Base-by-base conservation (phyloP, 2,888 invertebrate genomes). In the Apotomis turbidana region DNA sequence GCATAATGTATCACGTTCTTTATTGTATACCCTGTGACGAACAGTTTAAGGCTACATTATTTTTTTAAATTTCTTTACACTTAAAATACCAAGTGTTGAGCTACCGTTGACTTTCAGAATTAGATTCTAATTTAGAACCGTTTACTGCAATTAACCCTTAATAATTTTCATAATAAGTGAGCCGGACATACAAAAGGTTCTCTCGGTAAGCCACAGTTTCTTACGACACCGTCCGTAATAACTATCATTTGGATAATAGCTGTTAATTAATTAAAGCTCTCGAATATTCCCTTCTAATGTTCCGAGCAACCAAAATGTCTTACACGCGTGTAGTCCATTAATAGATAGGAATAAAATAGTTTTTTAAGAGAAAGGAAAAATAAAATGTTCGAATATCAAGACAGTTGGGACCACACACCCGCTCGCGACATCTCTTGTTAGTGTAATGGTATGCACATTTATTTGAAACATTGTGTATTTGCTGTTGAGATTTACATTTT, bases 391-490 rank as follows among this genome's bases (percentile, higher is more conserved):
- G 86, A 82, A 83, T 85, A 86, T 83, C 83, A 83, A 82, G 72
- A 68, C 58, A 63, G 83, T 80, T 77, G 80, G 83, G 92, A 92
- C 92, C 93, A 93, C 93, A 93, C 92, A 90, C 86, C 80, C 82
- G 81, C 78, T 80, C 79, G 81, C 81, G 80, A 85, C 83, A 81
- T 84, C 84, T 88, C 85, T 85, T 85, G 88, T 88, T 87, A 85
- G 84, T 85, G 80, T 93, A 93, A 93, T 92, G 90, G 90, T 90
- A 93, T 91, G 93, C 90, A 91, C 90, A 91, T 93, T 91, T 90
- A 89, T 90, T 90, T 89, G 80, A 85, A 85, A 83, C 82, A 82
- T 82, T 83, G 86, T 85, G 85, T 86, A 72, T 72, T 72, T 68
- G 68, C 71, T 63, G 68, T 72, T 68, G 58, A 72, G 63, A 72